These are phyloP conservation scores for Leucania comma DNA, from an alignment of 2,888 invertebrate genomes.

Conservation along the genomic window DNA sequence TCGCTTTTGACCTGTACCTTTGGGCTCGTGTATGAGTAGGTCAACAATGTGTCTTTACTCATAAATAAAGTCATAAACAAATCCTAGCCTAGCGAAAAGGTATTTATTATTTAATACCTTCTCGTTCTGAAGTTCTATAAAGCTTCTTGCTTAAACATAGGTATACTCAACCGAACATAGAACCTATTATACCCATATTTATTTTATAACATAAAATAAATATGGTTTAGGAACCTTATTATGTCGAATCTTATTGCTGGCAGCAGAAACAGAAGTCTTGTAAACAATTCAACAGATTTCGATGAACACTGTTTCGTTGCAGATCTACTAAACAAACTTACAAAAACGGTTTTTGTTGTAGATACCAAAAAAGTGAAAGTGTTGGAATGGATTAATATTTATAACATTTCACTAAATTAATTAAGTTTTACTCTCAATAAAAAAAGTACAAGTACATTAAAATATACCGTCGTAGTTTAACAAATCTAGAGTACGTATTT, in stretches of 20 bases:
- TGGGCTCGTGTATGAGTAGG: background rate
- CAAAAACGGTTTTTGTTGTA: background rate
- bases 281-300: constrained; percentile 2
- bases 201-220: constrained; percentile 27
- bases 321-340: background rate
- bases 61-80: background rate
- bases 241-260: constrained; percentile 3
- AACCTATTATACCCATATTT: too few species aligned
- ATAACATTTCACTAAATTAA: background rate
- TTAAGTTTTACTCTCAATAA: background rate
- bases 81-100: background rate
- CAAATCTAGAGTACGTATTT: background rate
- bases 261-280: background rate
- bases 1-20: background rate
- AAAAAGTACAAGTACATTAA: background rate
- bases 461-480: background rate
- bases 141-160: background rate
- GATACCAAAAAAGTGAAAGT: constrained; percentile 14
- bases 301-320: background rate
- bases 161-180: too few species aligned
- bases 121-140: background rate
- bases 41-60: background rate
- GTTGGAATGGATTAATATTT: constrained; percentile 3
- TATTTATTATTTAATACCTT: background rate
- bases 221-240: constrained; percentile 52